phyloP scores from a whole-genome alignment of 2,797 vertebrate genomes.

The Leontocebus nigricollis region DNA sequence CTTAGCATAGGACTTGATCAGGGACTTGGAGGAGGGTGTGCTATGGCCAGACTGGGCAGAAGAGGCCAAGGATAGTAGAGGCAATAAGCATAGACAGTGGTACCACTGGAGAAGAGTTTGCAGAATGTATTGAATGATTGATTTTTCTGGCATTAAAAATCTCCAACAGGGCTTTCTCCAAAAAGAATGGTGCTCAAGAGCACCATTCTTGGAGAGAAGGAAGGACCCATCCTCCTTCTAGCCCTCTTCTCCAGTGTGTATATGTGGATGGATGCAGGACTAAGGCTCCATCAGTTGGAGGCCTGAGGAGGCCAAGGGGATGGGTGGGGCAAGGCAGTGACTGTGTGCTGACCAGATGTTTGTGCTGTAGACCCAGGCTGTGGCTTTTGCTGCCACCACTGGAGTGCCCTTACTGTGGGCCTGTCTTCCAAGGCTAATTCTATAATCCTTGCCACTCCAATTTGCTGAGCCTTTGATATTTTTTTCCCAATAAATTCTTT shows the following conservation, averaged over 20 bases:
- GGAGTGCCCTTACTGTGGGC: not conserved
- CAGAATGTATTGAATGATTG: not conserved
- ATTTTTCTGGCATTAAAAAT: slow-evolving; percentile 27
- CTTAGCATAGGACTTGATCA: not conserved
- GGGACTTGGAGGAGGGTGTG: not conserved
- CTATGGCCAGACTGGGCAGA: not conserved
- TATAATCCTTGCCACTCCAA: not conserved
- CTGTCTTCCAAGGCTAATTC: not conserved
- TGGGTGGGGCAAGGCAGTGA: not conserved
- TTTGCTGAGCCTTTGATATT: slow-evolving; percentile 11
- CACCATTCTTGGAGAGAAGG: not conserved
- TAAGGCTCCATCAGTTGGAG: not conserved
- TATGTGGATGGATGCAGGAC: not conserved
- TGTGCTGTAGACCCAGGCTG: not conserved
- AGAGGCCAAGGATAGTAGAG: not conserved
- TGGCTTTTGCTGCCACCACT: not conserved
- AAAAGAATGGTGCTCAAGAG: not conserved
- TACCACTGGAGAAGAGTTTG: not conserved
- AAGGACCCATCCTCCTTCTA: not conserved
- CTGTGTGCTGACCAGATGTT: not conserved
- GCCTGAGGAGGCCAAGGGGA: not conserved
- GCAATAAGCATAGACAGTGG: not conserved
- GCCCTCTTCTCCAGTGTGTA: not conserved
- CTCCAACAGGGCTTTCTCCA: not conserved
- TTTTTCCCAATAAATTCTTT: not conserved